A percentile compares a stretch with the other conserved stretches of the same genome.
These are phyloP conservation scores for Pyrrhia umbra DNA, from an alignment of 2,888 invertebrate genomes.

Conservation along the genomic window DNA sequence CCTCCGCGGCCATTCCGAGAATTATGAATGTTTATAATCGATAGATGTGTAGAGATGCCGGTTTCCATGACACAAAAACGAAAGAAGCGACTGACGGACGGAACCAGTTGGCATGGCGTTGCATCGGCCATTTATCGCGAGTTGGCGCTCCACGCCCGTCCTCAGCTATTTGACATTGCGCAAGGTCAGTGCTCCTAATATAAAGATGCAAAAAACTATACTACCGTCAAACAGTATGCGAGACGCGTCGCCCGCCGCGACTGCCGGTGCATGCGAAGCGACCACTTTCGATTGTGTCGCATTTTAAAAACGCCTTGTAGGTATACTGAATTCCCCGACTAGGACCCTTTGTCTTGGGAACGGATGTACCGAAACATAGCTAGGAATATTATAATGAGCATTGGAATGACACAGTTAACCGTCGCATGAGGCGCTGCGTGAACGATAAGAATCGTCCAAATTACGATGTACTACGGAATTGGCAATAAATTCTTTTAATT, in stretches of 20 bases:
- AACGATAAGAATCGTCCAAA: slow-evolving; percentile 50
- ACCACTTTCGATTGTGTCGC: slow-evolving; percentile 86
- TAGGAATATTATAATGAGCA: slow-evolving; percentile 64
- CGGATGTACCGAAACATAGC: slow-evolving; percentile 66
- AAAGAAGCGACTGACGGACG: slow-evolving; percentile 68
- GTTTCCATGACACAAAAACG: slow-evolving; percentile 78
- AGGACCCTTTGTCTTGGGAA: slow-evolving; percentile 71
- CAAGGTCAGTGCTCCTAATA: slow-evolving; percentile 90
- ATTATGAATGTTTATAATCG: slow-evolving; percentile 54
- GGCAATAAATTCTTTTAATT: slow-evolving; percentile 51
- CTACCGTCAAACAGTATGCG: slow-evolving; percentile 73
- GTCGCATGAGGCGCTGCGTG: slow-evolving; percentile 27
- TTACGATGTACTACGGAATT: slow-evolving; percentile 43
- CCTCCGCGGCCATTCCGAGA: slow-evolving; percentile 30
- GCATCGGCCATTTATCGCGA: slow-evolving; percentile 74
- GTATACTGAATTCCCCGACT: slow-evolving; percentile 66
- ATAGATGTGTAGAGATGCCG: slow-evolving; percentile 65
- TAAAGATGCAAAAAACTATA: slow-evolving; percentile 85
- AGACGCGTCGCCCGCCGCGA: slow-evolving; percentile 71
- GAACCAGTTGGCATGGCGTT: slow-evolving; percentile 78
- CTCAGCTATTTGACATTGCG: slow-evolving; percentile 89
- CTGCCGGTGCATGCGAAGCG: slow-evolving; percentile 79
- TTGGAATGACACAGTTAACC: slow-evolving; percentile 43
- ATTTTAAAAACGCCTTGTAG: slow-evolving; percentile 71
- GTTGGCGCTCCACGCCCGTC: slow-evolving; percentile 74